Base-by-base conservation (phyloP, 2,113 vertebrate species). In the Verasper variegatus region DNA sequence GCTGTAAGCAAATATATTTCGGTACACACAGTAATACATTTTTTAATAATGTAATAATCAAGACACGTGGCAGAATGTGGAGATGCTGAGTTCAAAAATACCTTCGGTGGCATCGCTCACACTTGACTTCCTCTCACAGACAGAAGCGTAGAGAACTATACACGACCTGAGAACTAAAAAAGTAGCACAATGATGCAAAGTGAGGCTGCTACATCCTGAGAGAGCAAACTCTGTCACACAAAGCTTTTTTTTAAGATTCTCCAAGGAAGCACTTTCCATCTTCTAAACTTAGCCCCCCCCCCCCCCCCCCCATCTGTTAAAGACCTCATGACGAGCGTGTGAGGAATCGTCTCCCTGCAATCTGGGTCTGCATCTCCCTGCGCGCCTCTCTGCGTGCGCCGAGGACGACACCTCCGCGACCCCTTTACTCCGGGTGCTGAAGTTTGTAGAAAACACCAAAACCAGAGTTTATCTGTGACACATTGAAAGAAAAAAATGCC, bases 241-340 rank as follows among this genome's bases (percentile, higher is more conserved):
- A 40, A 81, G 67, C 70, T 69, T 82, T 68, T 68, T 68, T 84
- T 54, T 15, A 11, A 21, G 47, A 51, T 54, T 3, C 52, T 54
- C 52, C 52, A 51, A 18, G 10, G 74, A 84, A 69, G 69, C 65
- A n/a, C 74, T 81, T 75, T 47, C 84, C 81, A 72, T 77, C 71
- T 65, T 76, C 90, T 90, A 89, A 88, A 88, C 76, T 84, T 86
- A 84, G 82, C 68, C 17, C 68, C 60, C 71, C 23, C 23, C 24
- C 68, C 17, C 68, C 60, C 71, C 23, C 23, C 24, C 68, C 71
- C 82, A 82, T 89, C 85, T 88, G 87, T 86, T 86, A 66, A 80
- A 82, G 82, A 83, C 80, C 69, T 88, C 45, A 68, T 81, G 85
- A 80, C 76, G 61, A 73, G 78, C 66, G 62, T 85, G 78, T 76